These are phyloP conservation scores for Sturnira hondurensis DNA, from an alignment of 2,113 vertebrate species.

Conservation along the genomic window DNA sequence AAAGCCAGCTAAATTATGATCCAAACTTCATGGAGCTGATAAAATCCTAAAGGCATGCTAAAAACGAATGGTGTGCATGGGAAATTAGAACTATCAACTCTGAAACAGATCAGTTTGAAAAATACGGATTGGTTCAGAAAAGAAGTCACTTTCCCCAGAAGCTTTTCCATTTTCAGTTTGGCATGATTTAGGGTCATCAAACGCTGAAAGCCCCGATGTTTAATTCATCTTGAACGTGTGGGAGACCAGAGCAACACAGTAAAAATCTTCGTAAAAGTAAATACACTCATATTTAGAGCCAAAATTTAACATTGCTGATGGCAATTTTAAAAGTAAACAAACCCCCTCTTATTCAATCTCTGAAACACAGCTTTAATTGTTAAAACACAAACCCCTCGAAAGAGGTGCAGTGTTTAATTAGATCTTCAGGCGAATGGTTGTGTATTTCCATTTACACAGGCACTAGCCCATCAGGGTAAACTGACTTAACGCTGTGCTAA, in stretches of 20 bases:
- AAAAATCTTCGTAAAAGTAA: not conserved
- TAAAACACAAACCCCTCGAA: not conserved
- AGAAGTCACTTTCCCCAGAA: not conserved
- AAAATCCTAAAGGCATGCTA: constrained; percentile 24
- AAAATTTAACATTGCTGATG: not conserved
- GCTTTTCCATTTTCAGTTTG: constrained; percentile 23
- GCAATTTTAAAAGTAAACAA: constrained; percentile 21
- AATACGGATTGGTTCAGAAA: constrained; percentile 30
- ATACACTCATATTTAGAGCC: not conserved
- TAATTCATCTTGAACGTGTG: not conserved
- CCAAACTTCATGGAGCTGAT: not conserved
- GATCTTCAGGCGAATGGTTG: constrained; percentile 36
- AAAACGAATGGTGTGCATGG: constrained; percentile 35
- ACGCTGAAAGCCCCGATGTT: constrained; percentile 16
- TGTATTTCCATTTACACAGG: constrained; percentile 51
- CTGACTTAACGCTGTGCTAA: constrained; percentile 36
- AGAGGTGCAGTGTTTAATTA: constrained; percentile 36
- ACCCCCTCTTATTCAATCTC: not conserved
- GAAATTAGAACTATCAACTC: constrained; percentile 30
- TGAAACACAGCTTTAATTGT: not conserved
- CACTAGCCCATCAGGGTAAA: constrained; percentile 51
- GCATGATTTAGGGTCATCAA: constrained; percentile 11
- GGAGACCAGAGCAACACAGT: not conserved
- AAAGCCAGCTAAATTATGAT: constrained; percentile 37
- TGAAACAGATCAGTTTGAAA: constrained; percentile 39